Conservation (phyloP, 2,888 invertebrate genomes). For the Pocota personata region DNA sequence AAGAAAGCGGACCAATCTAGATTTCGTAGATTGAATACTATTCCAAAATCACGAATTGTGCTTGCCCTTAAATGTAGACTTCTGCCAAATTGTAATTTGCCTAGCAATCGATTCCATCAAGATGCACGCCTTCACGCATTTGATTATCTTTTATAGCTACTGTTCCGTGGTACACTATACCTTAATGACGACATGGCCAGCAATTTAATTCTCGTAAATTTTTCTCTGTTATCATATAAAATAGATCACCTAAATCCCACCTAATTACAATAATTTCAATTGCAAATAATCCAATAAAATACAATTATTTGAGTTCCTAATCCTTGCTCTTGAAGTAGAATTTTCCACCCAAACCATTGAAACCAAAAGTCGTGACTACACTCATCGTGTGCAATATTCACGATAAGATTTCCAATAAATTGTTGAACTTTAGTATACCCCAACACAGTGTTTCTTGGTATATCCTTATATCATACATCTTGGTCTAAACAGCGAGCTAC, state of each 20-base stretch:
- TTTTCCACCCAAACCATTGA: neutral
- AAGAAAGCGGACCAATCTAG: neutral
- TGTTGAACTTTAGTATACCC: neutral
- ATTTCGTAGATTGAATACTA: constrained; percentile 28
- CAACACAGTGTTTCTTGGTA: neutral
- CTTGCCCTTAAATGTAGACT: neutral
- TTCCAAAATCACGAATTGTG: constrained; percentile 54
- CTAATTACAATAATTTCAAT: constrained; percentile 71
- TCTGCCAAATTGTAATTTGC: constrained; percentile 46
- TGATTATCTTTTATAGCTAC: constrained; percentile 55
- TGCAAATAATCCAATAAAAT: constrained; percentile 36
- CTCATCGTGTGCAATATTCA: constrained; percentile 69
- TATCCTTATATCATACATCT: neutral
- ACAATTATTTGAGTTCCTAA: constrained; percentile 58
- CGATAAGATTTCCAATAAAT: constrained; percentile 71
- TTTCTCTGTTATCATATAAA: constrained; percentile 53
- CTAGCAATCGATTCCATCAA: constrained; percentile 58
- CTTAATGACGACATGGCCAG: constrained; percentile 21
- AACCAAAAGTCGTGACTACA: constrained; percentile 69
- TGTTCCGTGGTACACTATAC: neutral
- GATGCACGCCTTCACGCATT: constrained; percentile 73
- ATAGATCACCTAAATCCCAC: constrained; percentile 70
- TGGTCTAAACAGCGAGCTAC: neutral
- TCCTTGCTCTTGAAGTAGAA: constrained; percentile 32
- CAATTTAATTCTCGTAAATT: constrained; percentile 60